Evolutionary conservation across 2,113 vertebrate species (phyloP), one percentile per base, ranked within the genome.

Genomic region (Sinocyclocheilus anshuiensis): DNA sequence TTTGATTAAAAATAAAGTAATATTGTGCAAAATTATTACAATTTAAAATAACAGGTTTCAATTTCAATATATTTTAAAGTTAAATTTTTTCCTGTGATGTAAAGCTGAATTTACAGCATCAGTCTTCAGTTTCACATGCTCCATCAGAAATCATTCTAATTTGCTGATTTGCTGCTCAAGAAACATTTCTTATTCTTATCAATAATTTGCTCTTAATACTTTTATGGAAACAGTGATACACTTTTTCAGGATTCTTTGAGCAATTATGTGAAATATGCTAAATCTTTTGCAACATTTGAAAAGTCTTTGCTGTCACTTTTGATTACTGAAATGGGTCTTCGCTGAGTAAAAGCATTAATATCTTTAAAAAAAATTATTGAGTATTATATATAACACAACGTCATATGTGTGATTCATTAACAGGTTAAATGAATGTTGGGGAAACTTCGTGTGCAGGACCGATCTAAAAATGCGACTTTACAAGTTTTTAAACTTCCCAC

Each of bases 401-500:
- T 36, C 11, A 76, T 7, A 24, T 20, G 26, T 45, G 78, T 80
- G 57, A 80, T 63, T 63, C 78, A 63, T 26, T 63, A 36, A 42
- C 20, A 61, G 13, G 63, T 18, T 81, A 24, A 65, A 63, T 42
- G 53, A 79, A 61, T 15, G 39, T 50, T 39, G 10, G 77, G 77
- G 77, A 20, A 59, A 36, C 4, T 59, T 59, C 6, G 3, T 11
- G 2, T 39, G 4, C 13, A 53, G n/a, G 18, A 57, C 20, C n/a
- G n/a, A 77, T 77, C 16, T 77, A 77, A 29, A 33, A 77, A 77
- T 10, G 16, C 26, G 11, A 77, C 42, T 77, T 55, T 20, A 55
- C 26, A 20, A 39, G 6, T 79, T 55, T 61, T n/a, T 39, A 79
- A n/a, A 12, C 55, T 80, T 80, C 77, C 55, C 24, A 61, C 77